Percentiles rank a stretch among this genome's conserved stretches.
These are phyloP conservation scores for Belonocnema kinseyi DNA, from an alignment of 1,140 invertebrate genomes.

Conservation along the genomic window DNA sequence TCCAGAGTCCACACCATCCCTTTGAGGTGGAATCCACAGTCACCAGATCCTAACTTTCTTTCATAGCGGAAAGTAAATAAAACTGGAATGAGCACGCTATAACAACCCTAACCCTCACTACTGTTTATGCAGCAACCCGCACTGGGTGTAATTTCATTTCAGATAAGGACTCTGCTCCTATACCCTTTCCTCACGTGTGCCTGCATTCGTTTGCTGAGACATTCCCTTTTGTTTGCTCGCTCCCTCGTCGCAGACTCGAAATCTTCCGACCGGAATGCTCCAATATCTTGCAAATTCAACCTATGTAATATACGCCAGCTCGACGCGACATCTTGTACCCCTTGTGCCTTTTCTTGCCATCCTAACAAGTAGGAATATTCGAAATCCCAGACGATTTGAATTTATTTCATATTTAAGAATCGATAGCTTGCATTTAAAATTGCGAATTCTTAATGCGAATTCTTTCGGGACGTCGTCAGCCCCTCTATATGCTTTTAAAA, in stretches of 20 bases:
- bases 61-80: conserved; percentile 3
- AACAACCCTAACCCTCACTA: neutral
- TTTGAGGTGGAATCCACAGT: conserved; percentile 4
- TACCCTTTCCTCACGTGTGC: conserved; percentile 17
- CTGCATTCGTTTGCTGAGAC: conserved; percentile 28
- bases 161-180: conserved; percentile 6
- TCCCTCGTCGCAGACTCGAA: conserved; percentile 7
- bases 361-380: neutral
- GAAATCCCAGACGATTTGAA: neutral
- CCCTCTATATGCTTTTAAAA: too few species aligned
- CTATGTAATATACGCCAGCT: conserved; percentile 18
- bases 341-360: neutral
- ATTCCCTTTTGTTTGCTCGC: conserved; percentile 23
- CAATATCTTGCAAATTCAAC: conserved; percentile 28
- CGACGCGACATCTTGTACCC: neutral
- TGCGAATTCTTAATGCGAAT: too few species aligned
- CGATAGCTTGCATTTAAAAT: too few species aligned
- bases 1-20: neutral
- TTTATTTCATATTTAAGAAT: neutral
- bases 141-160: conserved; percentile 18
- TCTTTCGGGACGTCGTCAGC: too few species aligned
- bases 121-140: conserved; percentile 23
- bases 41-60: neutral
- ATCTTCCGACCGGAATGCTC: conserved; percentile 5
- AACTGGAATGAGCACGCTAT: conserved; percentile 10